phyloP scores from a whole-genome alignment of 2,888 invertebrate genomes.

The Germaria angustata region DNA sequence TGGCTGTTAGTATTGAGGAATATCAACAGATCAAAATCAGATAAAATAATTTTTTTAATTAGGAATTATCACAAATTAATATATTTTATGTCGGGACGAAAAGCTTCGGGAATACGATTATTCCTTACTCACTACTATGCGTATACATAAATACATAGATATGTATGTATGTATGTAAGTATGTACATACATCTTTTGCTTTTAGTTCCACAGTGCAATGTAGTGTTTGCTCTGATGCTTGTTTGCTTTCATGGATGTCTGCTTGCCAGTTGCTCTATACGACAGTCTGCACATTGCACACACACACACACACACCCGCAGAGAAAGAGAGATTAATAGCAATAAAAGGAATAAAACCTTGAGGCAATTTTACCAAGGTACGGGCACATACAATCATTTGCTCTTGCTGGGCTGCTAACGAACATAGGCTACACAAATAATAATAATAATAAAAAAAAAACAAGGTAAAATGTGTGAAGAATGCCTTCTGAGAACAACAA shows the following conservation, averaged over 20 bases:
- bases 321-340: conserved; percentile 45
- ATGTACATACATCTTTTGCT: no score
- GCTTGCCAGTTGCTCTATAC: neutral
- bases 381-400: neutral
- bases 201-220: conserved; percentile 7
- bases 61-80: no score
- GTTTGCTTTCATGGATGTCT: neutral
- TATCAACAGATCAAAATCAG: no score
- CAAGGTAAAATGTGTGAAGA: conserved; percentile 43
- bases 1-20: no score
- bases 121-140: no score
- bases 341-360: conserved; percentile 61
- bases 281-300: conserved; percentile 12
- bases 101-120: no score
- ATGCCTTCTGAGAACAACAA: conserved; percentile 28
- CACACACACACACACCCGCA: neutral
- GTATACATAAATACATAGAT: no score
- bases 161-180: no score
- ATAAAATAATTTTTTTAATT: no score
- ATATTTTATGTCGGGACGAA: no score
- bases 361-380: conserved; percentile 49
- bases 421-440: conserved; percentile 12
- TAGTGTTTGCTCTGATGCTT: neutral
- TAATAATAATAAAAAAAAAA: neutral
- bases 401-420: conserved; percentile 35